Evolutionary conservation across 1,140 invertebrate species (phyloP).

Genomic region (Trypoxylus dichotomus): DNA sequence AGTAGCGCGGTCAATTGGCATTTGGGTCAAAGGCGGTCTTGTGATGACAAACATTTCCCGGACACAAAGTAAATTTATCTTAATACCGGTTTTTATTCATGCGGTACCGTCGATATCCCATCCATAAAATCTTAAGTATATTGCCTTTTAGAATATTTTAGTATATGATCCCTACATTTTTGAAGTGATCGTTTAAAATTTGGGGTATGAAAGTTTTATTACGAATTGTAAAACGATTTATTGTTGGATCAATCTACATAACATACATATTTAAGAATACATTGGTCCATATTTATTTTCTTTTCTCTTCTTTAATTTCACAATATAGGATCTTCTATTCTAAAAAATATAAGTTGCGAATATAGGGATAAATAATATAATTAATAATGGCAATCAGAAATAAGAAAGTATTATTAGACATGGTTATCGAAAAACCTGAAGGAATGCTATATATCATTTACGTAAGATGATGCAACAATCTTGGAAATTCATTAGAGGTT

Average conservation of each 20-base stretch:
- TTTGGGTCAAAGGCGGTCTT: constrained; percentile 7
- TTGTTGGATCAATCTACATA: not conserved
- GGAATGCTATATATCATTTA: no score
- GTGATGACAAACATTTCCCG: constrained; percentile 21
- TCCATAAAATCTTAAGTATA: constrained; percentile 16
- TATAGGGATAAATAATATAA: no score
- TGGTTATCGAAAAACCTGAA: no score
- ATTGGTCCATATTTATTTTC: no score
- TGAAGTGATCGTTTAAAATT: not conserved
- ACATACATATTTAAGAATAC: not conserved
- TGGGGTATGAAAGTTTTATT: not conserved
- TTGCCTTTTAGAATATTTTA: constrained; percentile 16
- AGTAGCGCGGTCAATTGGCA: not conserved
- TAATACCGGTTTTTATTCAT: constrained; percentile 12
- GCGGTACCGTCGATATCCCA: not conserved
- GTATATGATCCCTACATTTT: not conserved
- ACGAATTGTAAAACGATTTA: not conserved
- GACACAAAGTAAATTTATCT: constrained; percentile 23
- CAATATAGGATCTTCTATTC: no score
- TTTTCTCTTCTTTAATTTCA: not conserved
- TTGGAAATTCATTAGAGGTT: no score
- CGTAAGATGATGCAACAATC: no score
- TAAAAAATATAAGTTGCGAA: no score
- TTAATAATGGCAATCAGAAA: no score
- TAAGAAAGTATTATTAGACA: no score